Evolutionary conservation across 30 jellyfish, hydroid and myxozoan species (phyloP).

Genomic region (Hydractinia symbiolongicarpus): DNA sequence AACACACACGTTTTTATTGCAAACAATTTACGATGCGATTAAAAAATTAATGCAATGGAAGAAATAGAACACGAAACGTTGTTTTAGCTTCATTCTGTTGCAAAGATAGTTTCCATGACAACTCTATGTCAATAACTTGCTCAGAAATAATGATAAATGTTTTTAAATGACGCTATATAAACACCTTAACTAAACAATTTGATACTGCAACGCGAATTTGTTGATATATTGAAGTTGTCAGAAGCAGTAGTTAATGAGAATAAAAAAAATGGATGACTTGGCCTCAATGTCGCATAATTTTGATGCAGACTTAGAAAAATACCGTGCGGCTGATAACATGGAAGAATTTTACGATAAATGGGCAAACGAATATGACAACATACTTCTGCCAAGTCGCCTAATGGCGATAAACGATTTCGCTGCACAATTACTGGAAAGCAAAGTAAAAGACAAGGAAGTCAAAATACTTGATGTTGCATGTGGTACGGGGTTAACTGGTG

Average conservation of each 20-base stretch:
- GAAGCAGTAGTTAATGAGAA: not conserved
- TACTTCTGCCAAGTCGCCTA: not conserved
- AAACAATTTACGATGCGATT: too few relatives aligned
- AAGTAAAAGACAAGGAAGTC: not conserved
- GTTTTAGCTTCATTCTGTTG: too few relatives aligned
- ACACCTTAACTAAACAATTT: too few relatives aligned
- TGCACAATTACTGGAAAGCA: not conserved
- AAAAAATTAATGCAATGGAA: too few relatives aligned
- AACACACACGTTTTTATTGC: too few relatives aligned
- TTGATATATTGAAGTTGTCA: too few relatives aligned
- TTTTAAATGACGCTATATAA: too few relatives aligned
- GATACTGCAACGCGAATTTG: too few relatives aligned
- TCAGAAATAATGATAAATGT: too few relatives aligned
- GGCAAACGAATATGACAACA: slow-evolving; percentile 11
- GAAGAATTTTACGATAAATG: slow-evolving; percentile 4
- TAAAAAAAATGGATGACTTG: not conserved
- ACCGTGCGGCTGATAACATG: not conserved
- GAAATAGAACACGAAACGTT: too few relatives aligned
- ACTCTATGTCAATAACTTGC: too few relatives aligned
- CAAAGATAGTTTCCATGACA: too few relatives aligned
- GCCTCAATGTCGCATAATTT: not conserved
- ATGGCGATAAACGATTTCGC: not conserved
- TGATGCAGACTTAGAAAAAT: not conserved
- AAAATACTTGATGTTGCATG: slow-evolving; percentile 17
- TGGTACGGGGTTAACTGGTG: slow-evolving; percentile 16